These are phyloP conservation scores for Riparia riparia DNA, from an alignment of 2,113 vertebrate genomes.

Conservation along the genomic window DNA sequence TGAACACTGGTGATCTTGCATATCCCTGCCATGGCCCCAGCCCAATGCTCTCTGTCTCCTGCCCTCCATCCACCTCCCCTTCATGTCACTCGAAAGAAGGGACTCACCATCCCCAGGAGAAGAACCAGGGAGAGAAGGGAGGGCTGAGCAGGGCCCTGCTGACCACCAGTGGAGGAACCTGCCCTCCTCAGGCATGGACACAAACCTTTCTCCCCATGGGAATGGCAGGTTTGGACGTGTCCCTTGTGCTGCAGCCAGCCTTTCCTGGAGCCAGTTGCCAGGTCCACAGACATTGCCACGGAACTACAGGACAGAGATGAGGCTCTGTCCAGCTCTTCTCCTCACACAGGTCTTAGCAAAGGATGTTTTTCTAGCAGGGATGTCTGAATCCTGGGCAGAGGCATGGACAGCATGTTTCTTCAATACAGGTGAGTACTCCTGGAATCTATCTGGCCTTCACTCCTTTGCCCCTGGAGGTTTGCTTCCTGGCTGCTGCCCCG, in stretches of 20 bases:
- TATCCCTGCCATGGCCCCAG: background rate
- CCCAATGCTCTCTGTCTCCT: rapidly evolving
- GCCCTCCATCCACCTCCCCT: background rate
- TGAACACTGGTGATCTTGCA: background rate
- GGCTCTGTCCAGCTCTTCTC: background rate
- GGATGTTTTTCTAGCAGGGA: background rate
- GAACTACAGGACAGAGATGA: background rate
- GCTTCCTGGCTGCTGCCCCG: background rate
- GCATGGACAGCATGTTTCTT: background rate
- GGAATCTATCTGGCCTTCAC: background rate
- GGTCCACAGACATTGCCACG: rapidly evolving
- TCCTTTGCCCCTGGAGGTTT: background rate
- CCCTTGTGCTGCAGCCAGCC: rapidly evolving
- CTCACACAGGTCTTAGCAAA: background rate
- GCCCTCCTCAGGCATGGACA: rapidly evolving
- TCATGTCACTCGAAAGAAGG: background rate
- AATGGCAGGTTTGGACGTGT: background rate
- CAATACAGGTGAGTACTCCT: background rate
- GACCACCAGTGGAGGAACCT: background rate
- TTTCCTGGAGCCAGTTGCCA: background rate
- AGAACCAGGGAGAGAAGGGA: background rate
- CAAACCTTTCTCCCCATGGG: conserved; percentile 40
- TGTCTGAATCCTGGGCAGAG: background rate
- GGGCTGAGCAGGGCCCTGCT: background rate
- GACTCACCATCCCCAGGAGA: background rate